A percentile compares a stretch with the other conserved stretches of the same genome.
phyloP scores from a whole-genome alignment of 2,888 invertebrate genomes.

The Agrenia bidenticulata region DNA sequence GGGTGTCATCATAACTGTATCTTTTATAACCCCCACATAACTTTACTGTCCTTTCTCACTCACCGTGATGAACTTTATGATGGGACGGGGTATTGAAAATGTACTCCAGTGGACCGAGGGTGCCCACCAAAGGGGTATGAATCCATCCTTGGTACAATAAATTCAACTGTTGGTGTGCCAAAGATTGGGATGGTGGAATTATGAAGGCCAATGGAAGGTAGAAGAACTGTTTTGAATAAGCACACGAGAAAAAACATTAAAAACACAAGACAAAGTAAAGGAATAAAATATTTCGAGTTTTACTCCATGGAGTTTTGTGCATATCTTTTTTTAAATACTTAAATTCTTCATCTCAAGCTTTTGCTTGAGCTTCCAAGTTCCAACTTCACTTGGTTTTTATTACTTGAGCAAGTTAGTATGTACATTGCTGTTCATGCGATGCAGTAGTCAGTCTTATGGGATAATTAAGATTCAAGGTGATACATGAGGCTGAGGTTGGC shows the following conservation, averaged over 20 bases:
- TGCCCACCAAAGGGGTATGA: constrained; percentile 79
- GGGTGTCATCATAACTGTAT: neutral
- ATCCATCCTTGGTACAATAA: constrained; percentile 92
- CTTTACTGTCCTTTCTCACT: neutral
- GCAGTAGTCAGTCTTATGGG: too few relatives aligned
- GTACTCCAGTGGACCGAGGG: constrained; percentile 80
- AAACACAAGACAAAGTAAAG: neutral
- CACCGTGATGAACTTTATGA: constrained; percentile 81
- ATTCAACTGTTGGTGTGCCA: constrained; percentile 85
- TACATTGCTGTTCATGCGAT: too few relatives aligned
- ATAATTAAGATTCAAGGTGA: too few relatives aligned
- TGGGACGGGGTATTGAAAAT: constrained; percentile 87
- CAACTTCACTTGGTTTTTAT: too few relatives aligned
- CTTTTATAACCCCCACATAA: neutral
- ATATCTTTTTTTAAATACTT: too few relatives aligned
- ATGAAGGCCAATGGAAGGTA: constrained; percentile 64
- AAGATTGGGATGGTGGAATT: constrained; percentile 76
- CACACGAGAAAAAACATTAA: too few relatives aligned
- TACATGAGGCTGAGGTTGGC: too few relatives aligned
- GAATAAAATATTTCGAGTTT: neutral
- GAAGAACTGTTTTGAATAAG: constrained; percentile 40
- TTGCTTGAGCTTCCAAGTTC: too few relatives aligned
- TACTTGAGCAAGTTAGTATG: too few relatives aligned
- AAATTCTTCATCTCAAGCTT: too few relatives aligned
- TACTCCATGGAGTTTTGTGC: too few relatives aligned